Evolutionary conservation across 2,113 vertebrate genomes (phyloP), one percentile per base, ranked within the genome.

Genomic region (Podiceps cristatus): DNA sequence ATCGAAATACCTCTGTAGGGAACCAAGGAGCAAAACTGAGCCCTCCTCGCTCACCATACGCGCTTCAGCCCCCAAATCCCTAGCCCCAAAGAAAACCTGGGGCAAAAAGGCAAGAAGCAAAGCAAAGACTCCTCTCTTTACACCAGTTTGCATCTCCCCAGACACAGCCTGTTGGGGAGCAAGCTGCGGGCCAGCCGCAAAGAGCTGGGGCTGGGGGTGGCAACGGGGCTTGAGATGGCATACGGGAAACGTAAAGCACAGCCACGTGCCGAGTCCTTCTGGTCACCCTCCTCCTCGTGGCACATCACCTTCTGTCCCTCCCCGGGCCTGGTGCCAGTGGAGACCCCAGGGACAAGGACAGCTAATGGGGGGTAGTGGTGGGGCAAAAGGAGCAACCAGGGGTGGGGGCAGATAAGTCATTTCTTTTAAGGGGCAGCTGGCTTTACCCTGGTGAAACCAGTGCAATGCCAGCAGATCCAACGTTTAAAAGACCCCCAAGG

Each of bases 131-230:
- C 31, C 37, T n/a, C 37, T 53, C 49, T 14, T 74, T 80, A 44
- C 18, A n/a, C 49, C 35, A 33, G 37, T 63, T 33, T 19, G 22
- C 17, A 20, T 14, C 22, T 63, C 35, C 37, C 62, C 55, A 18
- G 35, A 44, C 4, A 18, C 49, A 29, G 33, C 5, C 13, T 14
- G 18, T 42, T 31, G 28, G 27, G 33, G 27, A 86, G 17, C 19
- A 88, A 77, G 45, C 33, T 0, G 0, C 1, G 3, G 35, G 15
- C n/a, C 2, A 0, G 52, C 35, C 45, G 37, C 2, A 22, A 53
- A 75, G n/a, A 42, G 19, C 60, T 56, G 35, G 29, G 74, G 35
- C 69, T 40, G 14, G 14, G 9, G 33, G 18, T 37, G 44, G 31
- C 16, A 14, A 19, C 3, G 7, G 17, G 10, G 5, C 3, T 18